A percentile compares a stretch with the other conserved stretches of the same genome.
Conservation (phyloP, 2,113 vertebrate species). For the Tauraco erythrolophus region DNA sequence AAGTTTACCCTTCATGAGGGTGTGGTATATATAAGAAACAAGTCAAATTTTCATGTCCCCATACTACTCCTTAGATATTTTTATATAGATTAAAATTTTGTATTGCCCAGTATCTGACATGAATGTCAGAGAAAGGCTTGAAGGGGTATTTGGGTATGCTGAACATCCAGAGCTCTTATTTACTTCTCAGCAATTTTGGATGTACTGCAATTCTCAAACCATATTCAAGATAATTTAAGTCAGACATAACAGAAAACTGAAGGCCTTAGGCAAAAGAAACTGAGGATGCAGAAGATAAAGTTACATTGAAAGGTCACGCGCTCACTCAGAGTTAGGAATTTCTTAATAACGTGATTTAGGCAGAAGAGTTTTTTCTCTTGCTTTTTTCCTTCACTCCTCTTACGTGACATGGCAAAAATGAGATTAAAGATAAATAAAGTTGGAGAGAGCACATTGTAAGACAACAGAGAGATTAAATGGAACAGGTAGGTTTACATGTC, state of each 20-base stretch:
- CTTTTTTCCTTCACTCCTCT: background rate
- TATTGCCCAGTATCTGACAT: background rate
- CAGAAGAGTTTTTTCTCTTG: background rate
- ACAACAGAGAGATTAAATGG: background rate
- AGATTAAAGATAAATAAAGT: background rate
- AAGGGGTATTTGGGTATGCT: background rate
- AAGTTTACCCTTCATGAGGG: background rate
- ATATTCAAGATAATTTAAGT: background rate
- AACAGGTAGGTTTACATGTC: background rate
- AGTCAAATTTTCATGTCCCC: background rate
- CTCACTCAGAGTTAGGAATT: background rate
- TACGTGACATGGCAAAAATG: background rate
- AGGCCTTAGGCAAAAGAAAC: background rate
- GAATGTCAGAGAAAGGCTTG: background rate
- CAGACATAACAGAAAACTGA: background rate
- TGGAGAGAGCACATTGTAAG: background rate
- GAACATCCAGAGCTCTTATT: background rate
- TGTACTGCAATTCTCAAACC: background rate
- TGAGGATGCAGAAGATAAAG: background rate
- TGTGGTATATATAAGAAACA: background rate
- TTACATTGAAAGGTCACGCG: background rate
- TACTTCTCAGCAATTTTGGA: background rate
- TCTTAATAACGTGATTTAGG: background rate
- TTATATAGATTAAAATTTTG: background rate
- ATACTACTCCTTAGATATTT: background rate